Conservation (phyloP, 1,140 invertebrate genomes). For the Diorhabda sublineata region DNA sequence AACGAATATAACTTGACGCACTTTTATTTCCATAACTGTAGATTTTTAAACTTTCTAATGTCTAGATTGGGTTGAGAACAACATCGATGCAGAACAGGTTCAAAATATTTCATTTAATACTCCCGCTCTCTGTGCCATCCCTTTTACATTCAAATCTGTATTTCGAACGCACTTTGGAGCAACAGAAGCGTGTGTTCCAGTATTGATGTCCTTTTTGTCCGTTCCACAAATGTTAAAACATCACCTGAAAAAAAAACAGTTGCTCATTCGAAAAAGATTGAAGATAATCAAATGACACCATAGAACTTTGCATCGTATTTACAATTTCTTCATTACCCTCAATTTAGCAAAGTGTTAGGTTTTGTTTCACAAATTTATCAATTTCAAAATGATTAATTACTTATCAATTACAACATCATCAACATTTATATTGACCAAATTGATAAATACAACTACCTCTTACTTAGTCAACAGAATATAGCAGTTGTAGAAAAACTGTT, state of each 20-base stretch:
- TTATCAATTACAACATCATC: constrained; percentile 5
- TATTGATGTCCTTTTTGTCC: too few relatives aligned
- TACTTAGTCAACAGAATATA: too few relatives aligned
- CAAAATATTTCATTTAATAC: background rate
- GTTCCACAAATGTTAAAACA: too few relatives aligned
- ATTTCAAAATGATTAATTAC: background rate
- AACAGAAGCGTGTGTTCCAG: too few relatives aligned
- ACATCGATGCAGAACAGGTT: constrained; percentile 1
- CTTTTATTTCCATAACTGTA: constrained; percentile 4
- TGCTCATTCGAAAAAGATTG: background rate
- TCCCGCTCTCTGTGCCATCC: too few relatives aligned
- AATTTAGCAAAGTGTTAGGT: constrained; percentile 2
- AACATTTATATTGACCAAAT: background rate
- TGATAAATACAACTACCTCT: too few relatives aligned
- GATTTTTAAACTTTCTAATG: background rate
- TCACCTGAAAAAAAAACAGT: background rate
- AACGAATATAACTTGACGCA: background rate
- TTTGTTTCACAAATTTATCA: background rate
- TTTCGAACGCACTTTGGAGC: too few relatives aligned
- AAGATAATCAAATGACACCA: constrained; percentile 2
- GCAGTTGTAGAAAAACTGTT: too few relatives aligned
- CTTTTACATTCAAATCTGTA: too few relatives aligned
- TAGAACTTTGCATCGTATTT: constrained; percentile 1
- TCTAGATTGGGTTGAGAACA: constrained; percentile 3
- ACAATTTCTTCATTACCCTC: background rate